Base-by-base conservation (phyloP, 2,113 vertebrate genomes). In the Sakesphorus luctuosus region DNA sequence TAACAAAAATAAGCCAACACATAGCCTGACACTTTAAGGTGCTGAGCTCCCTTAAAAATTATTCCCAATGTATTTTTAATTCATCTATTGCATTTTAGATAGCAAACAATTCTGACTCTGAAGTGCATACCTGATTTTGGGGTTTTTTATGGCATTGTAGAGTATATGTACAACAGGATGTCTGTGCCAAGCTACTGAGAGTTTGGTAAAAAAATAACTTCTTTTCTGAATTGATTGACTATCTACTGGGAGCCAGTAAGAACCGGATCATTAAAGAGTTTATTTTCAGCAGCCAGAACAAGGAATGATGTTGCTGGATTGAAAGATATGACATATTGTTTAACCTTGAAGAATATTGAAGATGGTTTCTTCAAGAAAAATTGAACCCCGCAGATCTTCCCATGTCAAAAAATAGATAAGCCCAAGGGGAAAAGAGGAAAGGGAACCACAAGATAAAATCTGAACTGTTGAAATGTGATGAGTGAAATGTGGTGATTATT, bases 281-380 rank as follows among this genome's bases (percentile, higher is more conserved):
- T 96, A 84, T 96, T 96, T 95, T 96, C 92, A 93, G 96, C 76
- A 93, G 49, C 65, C n/a, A 82, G 83, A 66, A 86, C 56, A 87
- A 89, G 49, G 75, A 87, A 68, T 84, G 49, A 44, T 72, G 46
- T 9, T 75, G 40, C 40, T 19, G 7, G 40, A 81, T 82, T 84
- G 93, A 95, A 97, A 90, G 40, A 65, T 81, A 81, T 92, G 93
- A 93, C 92, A 94, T 93, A 81, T 19, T 75, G 53, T 95, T 95
- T 80, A 92, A 92, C 73, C 82, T 95, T 90, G 83, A 92, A 81
- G 76, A 87, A 89, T 84, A 79, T 1, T 81, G 73, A 94, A 96
- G 87, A 89, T 69, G 79, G 49, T 52, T 38, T 93, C 73, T 89
- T 92, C 84, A 89, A 84, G 90, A 89, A 90, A 96, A 62, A 92